Percentiles rank a stretch among this genome's conserved stretches.
phyloP scores from a whole-genome alignment of 2,888 invertebrate genomes.

The Spodoptera littoralis region DNA sequence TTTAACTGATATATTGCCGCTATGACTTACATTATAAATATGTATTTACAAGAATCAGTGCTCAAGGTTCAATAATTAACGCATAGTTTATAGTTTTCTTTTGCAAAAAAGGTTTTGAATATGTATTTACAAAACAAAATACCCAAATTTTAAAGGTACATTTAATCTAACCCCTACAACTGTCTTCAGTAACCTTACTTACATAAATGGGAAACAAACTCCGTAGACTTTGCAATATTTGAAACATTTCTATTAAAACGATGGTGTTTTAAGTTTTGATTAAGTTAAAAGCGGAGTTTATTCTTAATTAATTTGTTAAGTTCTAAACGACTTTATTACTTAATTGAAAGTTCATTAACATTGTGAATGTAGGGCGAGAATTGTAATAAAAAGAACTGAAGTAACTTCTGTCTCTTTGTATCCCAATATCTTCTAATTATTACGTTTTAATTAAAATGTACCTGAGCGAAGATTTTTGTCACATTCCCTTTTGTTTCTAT shows the following conservation, averaged over 20 bases:
- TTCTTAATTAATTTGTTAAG: constrained; percentile 52
- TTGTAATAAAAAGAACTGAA: constrained; percentile 26
- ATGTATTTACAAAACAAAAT: too few relatives aligned
- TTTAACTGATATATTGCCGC: too few relatives aligned
- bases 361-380: constrained; percentile 17
- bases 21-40: too few relatives aligned
- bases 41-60: too few relatives aligned
- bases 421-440: constrained; percentile 23
- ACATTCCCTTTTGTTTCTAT: background rate
- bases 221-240: background rate
- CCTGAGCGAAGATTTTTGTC: constrained; percentile 28
- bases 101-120: too few relatives aligned
- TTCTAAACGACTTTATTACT: constrained; percentile 48
- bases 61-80: too few relatives aligned
- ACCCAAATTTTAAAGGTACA: too few relatives aligned
- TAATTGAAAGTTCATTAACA: constrained; percentile 49
- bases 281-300: constrained; percentile 41
- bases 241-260: constrained; percentile 12
- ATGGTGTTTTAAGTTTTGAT: constrained; percentile 13
- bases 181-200: background rate
- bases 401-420: constrained; percentile 9
- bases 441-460: constrained; percentile 20
- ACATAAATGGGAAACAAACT: constrained; percentile 1
- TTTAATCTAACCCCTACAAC: too few relatives aligned
- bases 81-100: too few relatives aligned